Evolutionary conservation across 1,140 invertebrate genomes (phyloP), one percentile per base, ranked within the genome.

Genomic region (Pseudomyrmex gracilis): DNA sequence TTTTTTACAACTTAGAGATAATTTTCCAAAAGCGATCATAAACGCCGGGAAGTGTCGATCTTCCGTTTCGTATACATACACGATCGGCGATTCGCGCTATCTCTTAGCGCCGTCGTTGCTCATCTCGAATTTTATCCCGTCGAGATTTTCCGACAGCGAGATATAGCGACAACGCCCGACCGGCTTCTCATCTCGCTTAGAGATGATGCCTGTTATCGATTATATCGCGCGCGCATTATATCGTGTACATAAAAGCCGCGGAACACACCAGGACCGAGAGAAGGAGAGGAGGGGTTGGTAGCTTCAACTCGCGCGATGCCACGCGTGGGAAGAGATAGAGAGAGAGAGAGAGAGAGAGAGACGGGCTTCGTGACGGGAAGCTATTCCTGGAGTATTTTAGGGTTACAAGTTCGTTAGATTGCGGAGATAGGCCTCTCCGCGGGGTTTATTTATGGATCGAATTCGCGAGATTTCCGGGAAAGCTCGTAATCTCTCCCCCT

Each of bases 351-450:
- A 34, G 34, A 49, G 85, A 71, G 86, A 87, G n/a, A n/a, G n/a
- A n/a, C n/a, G n/a, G n/a, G n/a, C 86, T 87, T 87, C 86, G 86
- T 87, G 86, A 87, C 86, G 80, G 85, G 80, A 22, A 84, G 86
- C 86, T 73, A 87, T 87, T 87, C 80, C 86, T 84, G 67, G 73
- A 87, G 80, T 87, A 87, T 87, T 87, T 87, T 87, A 87, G 86
- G 86, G 86, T 84, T 87, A 87, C 86, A 87, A 87, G 86, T 87
- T 87, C 85, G 80, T 82, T 83, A 87, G 85, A 87, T 87, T 86
- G 85, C 80, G 53, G 73, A 77, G 86, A 87, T 87, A 87, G 80
- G 67, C 66, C 73, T 82, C 80, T 67, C 73, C 80, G 86, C 34
- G 34, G 34, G 85, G 80, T 80, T 87, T 87, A 87, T 87, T 87